These are phyloP conservation scores for Battus philenor DNA, from an alignment of 1,140 invertebrate genomes.

Conservation along the genomic window DNA sequence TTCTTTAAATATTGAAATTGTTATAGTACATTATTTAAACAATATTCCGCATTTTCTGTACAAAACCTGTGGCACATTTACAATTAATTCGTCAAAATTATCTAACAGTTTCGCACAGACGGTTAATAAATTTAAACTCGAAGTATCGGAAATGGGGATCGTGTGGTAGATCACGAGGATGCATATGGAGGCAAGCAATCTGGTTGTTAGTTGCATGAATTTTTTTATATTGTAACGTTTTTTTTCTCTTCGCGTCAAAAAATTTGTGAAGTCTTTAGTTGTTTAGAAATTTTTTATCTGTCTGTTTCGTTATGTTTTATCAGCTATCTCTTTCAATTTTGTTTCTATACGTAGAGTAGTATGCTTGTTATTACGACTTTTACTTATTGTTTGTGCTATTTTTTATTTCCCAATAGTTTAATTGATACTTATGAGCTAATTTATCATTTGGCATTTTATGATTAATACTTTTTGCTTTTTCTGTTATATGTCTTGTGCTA, in stretches of 20 bases:
- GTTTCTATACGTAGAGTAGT: too few species aligned
- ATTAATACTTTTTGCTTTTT: too few species aligned
- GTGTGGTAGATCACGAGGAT: slow-evolving; percentile 57
- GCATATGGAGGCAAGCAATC: slow-evolving; percentile 72
- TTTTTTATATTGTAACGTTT: slow-evolving; percentile 19
- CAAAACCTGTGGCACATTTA: slow-evolving; percentile 40
- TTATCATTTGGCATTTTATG: too few species aligned
- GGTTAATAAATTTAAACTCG: slow-evolving; percentile 33
- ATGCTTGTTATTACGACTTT: too few species aligned
- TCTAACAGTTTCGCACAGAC: slow-evolving; percentile 60
- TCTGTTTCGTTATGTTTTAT: too few species aligned
- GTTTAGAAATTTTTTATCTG: too few species aligned
- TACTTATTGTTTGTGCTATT: too few species aligned
- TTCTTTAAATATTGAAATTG: background rate
- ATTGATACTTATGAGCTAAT: too few species aligned
- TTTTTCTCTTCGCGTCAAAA: slow-evolving; percentile 16
- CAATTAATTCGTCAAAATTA: slow-evolving; percentile 39
- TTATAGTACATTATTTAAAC: background rate
- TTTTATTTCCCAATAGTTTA: too few species aligned
- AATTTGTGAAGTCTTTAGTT: slow-evolving; percentile 20
- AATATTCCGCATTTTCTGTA: slow-evolving; percentile 9
- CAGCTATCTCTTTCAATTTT: too few species aligned
- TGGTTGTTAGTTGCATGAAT: slow-evolving; percentile 52
- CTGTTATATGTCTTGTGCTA: too few species aligned
- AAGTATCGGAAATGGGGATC: slow-evolving; percentile 22